Base-by-base conservation (phyloP, 2,797 vertebrate genomes). In the Brachyrhaphis roseni region DNA sequence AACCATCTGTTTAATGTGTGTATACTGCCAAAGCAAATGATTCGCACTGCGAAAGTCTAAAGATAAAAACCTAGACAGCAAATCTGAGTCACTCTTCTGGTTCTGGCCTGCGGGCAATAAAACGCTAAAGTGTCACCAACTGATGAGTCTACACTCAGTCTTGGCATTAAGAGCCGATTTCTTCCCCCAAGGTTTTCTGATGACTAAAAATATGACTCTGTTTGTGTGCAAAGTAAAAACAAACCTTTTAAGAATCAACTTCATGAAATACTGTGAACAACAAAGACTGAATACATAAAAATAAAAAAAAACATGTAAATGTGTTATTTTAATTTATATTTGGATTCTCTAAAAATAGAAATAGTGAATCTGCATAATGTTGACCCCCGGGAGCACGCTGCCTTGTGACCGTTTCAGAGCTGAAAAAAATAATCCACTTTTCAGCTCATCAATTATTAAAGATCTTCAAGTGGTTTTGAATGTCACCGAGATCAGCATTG, bases 361-460 rank as follows among this genome's bases (percentile, higher is more conserved):
- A 34, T 3, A 45, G 34, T 23, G n/a, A n/a, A 8, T 57, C 18
- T 64, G 31, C 34, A 39, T 57, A n/a, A 45, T 20, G 8, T 1
- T 55, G 28, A 41, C n/a, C 11, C 34, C 23, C 2, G 15, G 47
- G 26, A 43, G 47, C 57, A 75, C 39, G 20, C 76, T 1, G 39
- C 15, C 57, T 41, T 43, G 47, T 20, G 45, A 70, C 73, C 75
- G 34, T 18, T 23, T 43, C 18, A 28, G 53, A 59, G 76, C 36
- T 72, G 5, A 57, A 51, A 46, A 68, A 64, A 87, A 75, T 36
- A 62, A 57, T 72, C 77, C 74, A 71, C 34, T 77, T 78, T 74
- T 82, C 49, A 73, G 59, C 85, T 84, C 73, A 80, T 92, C 46
- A 88, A 89, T 85, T 85, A 85, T 87, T 86, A 77, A 90, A 82